Evolutionary conservation across 2,113 vertebrate genomes (phyloP).

Genomic region (Carassius auratus): DNA sequence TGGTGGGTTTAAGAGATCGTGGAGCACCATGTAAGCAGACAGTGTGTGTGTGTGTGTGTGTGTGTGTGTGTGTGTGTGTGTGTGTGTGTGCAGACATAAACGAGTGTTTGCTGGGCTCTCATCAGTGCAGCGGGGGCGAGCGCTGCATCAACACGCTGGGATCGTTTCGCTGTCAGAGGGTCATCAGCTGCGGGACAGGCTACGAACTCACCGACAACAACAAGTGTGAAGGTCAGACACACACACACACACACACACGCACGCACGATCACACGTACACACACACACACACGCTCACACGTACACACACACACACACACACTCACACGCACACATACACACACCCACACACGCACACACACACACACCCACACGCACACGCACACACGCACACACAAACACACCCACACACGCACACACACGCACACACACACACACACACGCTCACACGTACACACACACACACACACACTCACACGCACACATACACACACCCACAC

Average conservation of each 20-base stretch:
- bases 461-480: no score
- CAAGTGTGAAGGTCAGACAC: constrained; percentile 87
- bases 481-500: no score
- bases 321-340: background rate
- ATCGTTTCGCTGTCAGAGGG: constrained; percentile 91
- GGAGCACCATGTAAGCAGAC: no score
- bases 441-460: no score
- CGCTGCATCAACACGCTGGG: constrained; percentile 89
- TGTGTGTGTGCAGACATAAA: constrained; percentile 82
- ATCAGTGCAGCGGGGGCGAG: constrained; percentile 86
- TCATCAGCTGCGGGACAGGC: constrained; percentile 94
- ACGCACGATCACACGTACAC: no score
- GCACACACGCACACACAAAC: no score
- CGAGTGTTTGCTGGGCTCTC: constrained; percentile 85
- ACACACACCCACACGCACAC: background rate
- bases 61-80: background rate
- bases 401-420: no score
- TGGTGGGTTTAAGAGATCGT: background rate
- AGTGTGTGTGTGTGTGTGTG: background rate
- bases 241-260: background rate
- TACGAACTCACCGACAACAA: constrained; percentile 94
- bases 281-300: no score
- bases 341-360: no score
- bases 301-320: no score
- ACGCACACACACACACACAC: background rate